Percentiles rank a stretch among this genome's conserved stretches.
phyloP scores from a whole-genome alignment of 1,140 invertebrate species.

The Sitophilus oryzae region DNA sequence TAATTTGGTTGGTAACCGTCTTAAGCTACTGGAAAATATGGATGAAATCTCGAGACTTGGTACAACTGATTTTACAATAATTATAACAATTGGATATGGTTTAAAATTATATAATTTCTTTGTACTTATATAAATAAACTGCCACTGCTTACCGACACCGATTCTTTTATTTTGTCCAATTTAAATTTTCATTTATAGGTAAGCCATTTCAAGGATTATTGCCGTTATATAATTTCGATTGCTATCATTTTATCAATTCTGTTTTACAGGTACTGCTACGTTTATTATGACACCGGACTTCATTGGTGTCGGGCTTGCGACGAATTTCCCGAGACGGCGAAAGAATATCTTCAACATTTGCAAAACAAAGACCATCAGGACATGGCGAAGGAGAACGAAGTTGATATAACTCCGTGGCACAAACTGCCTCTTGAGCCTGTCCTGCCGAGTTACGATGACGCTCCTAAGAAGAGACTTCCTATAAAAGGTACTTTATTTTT shows the following conservation, averaged over 20 bases:
- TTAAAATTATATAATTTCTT: too few relatives aligned
- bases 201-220: too few relatives aligned
- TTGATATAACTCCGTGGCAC: conserved; percentile 70
- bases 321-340: conserved; percentile 77
- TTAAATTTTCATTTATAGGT: too few relatives aligned
- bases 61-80: too few relatives aligned
- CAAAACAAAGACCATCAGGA: conserved; percentile 71
- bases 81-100: too few relatives aligned
- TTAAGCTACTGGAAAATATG: too few relatives aligned
- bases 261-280: conserved; percentile 46
- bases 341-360: conserved; percentile 77
- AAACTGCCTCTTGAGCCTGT: conserved; percentile 53
- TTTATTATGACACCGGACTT: conserved; percentile 81
- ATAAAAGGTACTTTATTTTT: conserved; percentile 63
- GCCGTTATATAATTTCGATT: not conserved
- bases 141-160: too few relatives aligned
- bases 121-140: too few relatives aligned
- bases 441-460: conserved; percentile 59
- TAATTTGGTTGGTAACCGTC: too few relatives aligned
- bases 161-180: too few relatives aligned
- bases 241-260: not conserved
- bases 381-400: conserved; percentile 54
- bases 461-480: conserved; percentile 67
- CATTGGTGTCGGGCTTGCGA: conserved; percentile 83
- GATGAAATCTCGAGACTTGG: too few relatives aligned